Evolutionary conservation across 2,888 invertebrate species (phyloP).

Genomic region (Ypsolopha sequella): DNA sequence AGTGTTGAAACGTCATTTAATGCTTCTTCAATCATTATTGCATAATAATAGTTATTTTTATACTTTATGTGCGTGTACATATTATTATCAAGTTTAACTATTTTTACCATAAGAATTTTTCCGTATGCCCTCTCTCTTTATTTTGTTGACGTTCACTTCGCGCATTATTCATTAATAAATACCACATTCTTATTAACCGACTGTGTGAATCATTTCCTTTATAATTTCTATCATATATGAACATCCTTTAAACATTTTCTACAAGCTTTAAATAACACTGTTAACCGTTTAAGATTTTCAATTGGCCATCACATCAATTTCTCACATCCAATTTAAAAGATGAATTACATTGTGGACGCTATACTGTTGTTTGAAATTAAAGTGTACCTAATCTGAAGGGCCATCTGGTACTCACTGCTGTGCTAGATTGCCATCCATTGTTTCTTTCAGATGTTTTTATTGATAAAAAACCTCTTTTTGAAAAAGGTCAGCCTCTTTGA

Average conservation of each 20-base stretch:
- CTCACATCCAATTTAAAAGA: slow-evolving; percentile 2
- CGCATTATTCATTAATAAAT: too few relatives aligned
- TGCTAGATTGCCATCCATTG: slow-evolving; percentile 26
- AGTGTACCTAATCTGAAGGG: slow-evolving; percentile 27
- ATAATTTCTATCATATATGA: too few relatives aligned
- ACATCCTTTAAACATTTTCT: too few relatives aligned
- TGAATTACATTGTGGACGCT: not conserved
- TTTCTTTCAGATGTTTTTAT: slow-evolving; percentile 9
- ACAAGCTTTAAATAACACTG: not conserved
- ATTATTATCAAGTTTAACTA: too few relatives aligned
- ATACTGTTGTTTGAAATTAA: slow-evolving; percentile 10
- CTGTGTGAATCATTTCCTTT: too few relatives aligned
- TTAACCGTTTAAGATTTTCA: not conserved
- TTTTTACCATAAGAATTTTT: too few relatives aligned
- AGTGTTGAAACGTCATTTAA: not conserved
- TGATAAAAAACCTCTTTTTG: too few relatives aligned
- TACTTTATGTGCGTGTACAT: too few relatives aligned
- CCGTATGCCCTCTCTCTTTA: too few relatives aligned
- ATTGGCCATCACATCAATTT: not conserved
- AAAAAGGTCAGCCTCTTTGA: too few relatives aligned
- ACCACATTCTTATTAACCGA: too few relatives aligned
- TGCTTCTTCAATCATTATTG: not conserved
- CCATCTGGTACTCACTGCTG: slow-evolving; percentile 32
- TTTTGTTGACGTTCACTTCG: too few relatives aligned
- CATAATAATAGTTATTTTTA: not conserved